phyloP scores from a whole-genome alignment of 2,797 vertebrate species.

The Semaprochilodus insignis region DNA sequence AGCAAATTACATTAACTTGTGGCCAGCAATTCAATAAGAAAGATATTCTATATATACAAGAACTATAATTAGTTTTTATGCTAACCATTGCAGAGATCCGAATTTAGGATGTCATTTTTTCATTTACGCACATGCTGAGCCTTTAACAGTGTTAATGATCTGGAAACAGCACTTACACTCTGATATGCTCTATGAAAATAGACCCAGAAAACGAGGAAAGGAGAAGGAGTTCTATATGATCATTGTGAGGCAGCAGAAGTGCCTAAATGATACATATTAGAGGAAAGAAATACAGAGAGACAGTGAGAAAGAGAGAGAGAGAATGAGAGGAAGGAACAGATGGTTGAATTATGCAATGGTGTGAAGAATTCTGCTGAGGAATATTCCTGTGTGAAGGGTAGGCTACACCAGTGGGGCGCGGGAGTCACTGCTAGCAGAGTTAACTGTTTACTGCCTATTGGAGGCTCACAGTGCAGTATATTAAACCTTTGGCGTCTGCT shows the following conservation, averaged over 20 bases:
- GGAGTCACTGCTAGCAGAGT: conserved; percentile 37
- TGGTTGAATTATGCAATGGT: conserved; percentile 58
- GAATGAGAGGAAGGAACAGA: conserved; percentile 52
- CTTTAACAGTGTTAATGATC: background rate
- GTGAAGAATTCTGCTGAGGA: conserved; percentile 57
- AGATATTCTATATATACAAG: background rate
- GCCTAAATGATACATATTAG: conserved; percentile 23
- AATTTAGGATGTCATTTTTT: background rate
- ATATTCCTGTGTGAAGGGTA: conserved; percentile 52
- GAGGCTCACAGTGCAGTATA: conserved; percentile 23
- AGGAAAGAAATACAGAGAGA: conserved; percentile 24
- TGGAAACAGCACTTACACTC: background rate
- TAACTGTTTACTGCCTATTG: conserved; percentile 40
- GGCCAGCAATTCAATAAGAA: background rate
- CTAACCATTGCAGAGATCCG: background rate
- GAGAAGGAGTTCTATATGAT: conserved; percentile 9
- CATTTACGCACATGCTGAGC: background rate
- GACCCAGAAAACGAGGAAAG: background rate
- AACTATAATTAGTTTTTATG: background rate
- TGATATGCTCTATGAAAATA: conserved; percentile 9
- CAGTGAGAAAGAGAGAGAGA: conserved; percentile 2
- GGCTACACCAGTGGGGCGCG: conserved; percentile 38
- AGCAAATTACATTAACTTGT: conserved; percentile 6
- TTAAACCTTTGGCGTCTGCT: conserved; percentile 24
- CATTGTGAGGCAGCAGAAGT: conserved; percentile 29